Percentiles rank a stretch among this genome's conserved stretches.
phyloP scores from a whole-genome alignment of 2,113 vertebrate species.

The Mesembrinibis cayennensis region DNA sequence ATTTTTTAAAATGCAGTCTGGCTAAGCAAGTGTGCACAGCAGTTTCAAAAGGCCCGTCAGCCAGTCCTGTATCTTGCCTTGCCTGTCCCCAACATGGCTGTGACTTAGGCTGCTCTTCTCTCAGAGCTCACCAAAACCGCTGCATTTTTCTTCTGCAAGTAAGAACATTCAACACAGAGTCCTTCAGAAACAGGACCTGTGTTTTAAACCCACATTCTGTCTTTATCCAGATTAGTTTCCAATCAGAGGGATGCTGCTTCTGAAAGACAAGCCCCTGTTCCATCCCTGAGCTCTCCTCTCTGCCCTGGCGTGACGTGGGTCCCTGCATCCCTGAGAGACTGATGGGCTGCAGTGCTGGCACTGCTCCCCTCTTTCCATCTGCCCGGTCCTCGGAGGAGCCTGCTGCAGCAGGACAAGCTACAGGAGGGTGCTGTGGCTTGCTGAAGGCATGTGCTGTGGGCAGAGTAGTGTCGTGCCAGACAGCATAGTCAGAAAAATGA shows the following conservation, averaged over 20 bases:
- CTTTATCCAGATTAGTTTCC: not conserved
- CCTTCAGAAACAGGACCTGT: not conserved
- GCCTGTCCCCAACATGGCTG: not conserved
- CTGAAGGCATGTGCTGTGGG: accelerated
- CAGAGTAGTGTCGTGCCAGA: not conserved
- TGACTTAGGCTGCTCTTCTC: not conserved
- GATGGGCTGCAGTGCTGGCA: not conserved
- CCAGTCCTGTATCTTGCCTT: not conserved
- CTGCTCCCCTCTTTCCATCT: not conserved
- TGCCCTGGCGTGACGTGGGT: not conserved
- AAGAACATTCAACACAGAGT: not conserved
- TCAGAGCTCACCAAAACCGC: not conserved
- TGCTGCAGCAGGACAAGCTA: too few relatives aligned
- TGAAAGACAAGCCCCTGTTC: not conserved
- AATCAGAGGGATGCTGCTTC: not conserved
- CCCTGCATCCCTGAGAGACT: accelerated
- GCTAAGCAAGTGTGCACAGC: not conserved
- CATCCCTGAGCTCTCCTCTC: not conserved
- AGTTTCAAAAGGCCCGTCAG: not conserved
- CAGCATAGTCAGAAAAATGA: not conserved
- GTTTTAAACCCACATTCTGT: not conserved
- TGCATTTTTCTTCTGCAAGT: not conserved
- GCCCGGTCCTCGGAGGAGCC: accelerated
- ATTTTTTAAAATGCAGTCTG: not conserved
- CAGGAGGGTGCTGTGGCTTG: not conserved